These are phyloP conservation scores for Drosophila burlai DNA, from an alignment of 1,140 invertebrate species.

Conservation along the genomic window DNA sequence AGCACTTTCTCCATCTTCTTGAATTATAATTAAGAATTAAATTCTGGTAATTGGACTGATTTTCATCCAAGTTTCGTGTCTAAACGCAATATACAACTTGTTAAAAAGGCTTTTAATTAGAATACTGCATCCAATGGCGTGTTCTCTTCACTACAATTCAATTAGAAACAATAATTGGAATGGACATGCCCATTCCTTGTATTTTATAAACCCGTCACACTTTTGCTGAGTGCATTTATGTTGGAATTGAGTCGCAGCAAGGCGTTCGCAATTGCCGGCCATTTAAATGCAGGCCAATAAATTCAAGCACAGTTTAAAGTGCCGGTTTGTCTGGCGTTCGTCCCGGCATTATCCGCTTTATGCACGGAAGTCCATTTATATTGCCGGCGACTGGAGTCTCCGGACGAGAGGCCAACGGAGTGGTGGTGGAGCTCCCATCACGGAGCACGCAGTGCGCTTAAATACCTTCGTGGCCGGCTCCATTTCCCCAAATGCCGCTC, in stretches of 20 bases:
- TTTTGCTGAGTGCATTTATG: slow-evolving; percentile 63
- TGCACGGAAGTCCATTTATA: slow-evolving; percentile 79
- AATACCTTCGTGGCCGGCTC: slow-evolving; percentile 73
- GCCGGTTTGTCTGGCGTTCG: slow-evolving; percentile 56
- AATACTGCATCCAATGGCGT: neutral
- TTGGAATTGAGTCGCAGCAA: slow-evolving; percentile 46
- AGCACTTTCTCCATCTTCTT: neutral
- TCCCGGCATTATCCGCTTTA: slow-evolving; percentile 66
- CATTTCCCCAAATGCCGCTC: slow-evolving; percentile 55
- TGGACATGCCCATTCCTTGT: neutral
- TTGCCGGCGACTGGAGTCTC: slow-evolving; percentile 29
- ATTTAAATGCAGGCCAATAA: slow-evolving; percentile 74
- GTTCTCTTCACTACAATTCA: neutral
- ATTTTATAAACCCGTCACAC: neutral
- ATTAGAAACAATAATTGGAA: neutral
- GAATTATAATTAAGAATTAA: neutral
- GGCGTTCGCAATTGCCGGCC: slow-evolving; percentile 51
- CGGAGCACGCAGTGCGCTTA: slow-evolving; percentile 58
- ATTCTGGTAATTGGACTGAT: neutral
- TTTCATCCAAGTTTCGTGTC: neutral
- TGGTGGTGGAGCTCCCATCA: slow-evolving; percentile 56
- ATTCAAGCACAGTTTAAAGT: slow-evolving; percentile 69
- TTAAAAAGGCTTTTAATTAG: neutral
- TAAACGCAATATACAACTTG: neutral
- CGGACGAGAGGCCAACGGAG: slow-evolving; percentile 60